phyloP scores from a whole-genome alignment of 2,113 vertebrate species.

The Elephas maximus region DNA sequence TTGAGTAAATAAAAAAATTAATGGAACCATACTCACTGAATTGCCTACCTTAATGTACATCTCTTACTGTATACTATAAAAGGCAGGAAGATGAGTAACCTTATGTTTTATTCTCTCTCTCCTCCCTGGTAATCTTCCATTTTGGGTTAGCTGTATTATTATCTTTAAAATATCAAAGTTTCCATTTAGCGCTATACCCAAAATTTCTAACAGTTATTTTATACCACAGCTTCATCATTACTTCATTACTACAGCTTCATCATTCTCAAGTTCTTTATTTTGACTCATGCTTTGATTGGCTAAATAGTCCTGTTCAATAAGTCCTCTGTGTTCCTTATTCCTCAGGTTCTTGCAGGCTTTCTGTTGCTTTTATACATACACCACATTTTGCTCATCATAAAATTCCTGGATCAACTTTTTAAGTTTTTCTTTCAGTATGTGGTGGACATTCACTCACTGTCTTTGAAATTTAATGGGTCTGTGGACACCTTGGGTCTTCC shows the following conservation, averaged over 20 bases:
- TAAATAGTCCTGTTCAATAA: constrained; percentile 41
- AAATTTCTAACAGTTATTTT: constrained; percentile 45
- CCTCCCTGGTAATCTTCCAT: neutral
- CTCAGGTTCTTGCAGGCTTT: neutral
- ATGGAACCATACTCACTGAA: neutral
- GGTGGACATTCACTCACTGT: neutral
- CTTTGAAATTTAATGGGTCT: constrained; percentile 29
- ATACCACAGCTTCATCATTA: neutral
- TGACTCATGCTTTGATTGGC: neutral
- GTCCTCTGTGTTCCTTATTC: neutral
- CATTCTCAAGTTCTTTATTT: constrained; percentile 27
- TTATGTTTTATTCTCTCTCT: neutral
- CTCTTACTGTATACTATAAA: neutral
- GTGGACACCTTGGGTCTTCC: neutral
- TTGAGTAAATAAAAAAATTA: constrained; percentile 44
- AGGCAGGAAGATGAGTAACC: neutral
- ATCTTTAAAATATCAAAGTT: constrained; percentile 26
- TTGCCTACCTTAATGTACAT: neutral
- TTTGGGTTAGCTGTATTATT: neutral
- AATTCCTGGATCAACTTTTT: neutral
- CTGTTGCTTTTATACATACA: neutral
- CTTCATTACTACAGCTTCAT: neutral
- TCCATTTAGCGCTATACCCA: neutral
- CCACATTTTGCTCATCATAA: neutral
- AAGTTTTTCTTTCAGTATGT: neutral